These are phyloP conservation scores for Lysiphlebus fabarum DNA, from an alignment of 1,140 invertebrate genomes.

Conservation along the genomic window DNA sequence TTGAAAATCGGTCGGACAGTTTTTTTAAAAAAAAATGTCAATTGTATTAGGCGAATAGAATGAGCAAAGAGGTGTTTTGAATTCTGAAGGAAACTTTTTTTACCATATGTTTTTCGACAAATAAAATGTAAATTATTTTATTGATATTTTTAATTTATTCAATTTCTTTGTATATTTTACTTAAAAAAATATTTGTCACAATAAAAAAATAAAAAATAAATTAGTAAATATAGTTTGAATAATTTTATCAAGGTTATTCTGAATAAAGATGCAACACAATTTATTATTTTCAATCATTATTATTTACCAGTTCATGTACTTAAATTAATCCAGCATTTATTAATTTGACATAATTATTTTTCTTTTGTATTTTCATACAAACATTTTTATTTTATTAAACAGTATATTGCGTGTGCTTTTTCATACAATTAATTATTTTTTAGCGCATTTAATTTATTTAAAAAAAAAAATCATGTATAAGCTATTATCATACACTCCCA, in stretches of 20 bases:
- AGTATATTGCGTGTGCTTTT: conserved; percentile 18
- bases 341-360: neutral
- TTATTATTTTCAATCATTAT: neutral
- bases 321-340: no score
- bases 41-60: no score
- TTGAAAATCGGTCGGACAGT: no score
- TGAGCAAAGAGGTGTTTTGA: no score
- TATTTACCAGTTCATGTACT: no score
- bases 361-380: neutral
- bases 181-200: no score
- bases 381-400: conserved; percentile 1
- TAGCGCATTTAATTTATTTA: conserved; percentile 3
- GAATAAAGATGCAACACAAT: conserved; percentile 5
- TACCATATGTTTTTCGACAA: no score
- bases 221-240: conserved; percentile 23
- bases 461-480: conserved; percentile 6
- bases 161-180: no score
- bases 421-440: conserved; percentile 8
- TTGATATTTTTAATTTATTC: no score
- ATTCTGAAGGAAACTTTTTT: no score
- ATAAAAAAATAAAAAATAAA: conserved; percentile 21
- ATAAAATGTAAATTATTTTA: no score
- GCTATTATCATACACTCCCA: conserved; percentile 17
- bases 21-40: no score
- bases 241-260: conserved; percentile 3